Evolutionary conservation across 2,888 invertebrate species (phyloP), one percentile per base, ranked within the genome.

Genomic region (Hyposoter didymator): DNA sequence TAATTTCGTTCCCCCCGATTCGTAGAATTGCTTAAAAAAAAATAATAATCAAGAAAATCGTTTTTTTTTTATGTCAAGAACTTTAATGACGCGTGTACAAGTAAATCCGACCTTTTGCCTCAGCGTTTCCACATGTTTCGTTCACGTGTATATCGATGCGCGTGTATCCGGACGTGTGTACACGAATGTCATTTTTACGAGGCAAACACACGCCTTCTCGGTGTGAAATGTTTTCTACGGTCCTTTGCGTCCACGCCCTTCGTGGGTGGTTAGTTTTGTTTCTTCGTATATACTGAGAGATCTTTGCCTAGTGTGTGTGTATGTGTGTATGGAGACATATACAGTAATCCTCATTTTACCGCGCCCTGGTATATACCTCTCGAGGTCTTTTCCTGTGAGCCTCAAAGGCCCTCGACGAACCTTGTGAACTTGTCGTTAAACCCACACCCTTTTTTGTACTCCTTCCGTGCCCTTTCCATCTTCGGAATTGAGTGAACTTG

Each of bases 171-270:
- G 10, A 52, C 43, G 45, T 69, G 55, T 75, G 12, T 66, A 39
- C 43, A 59, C 76, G 39, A 47, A 81, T 78, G 86, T 43, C 75
- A 75, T 78, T 64, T 86, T 84, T 84, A 86, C 66, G 85, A 84
- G 35, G 55, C 78, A 85, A 81, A 82, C 80, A 86, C 80, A 81
- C 83, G 83, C 85, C 82, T 84, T 78, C 64, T 45, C 70, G 66
- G 83, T 84, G 85, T 86, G 81, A 84, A 86, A 86, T 84, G 80
- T 86, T 86, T 86, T 86, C 74, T 76, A 81, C 81, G 75, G 74
- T 86, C 84, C 83, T 74, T 78, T 75, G 45, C 47, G 52, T 80
- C 64, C 80, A 84, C 85, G 85, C 85, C 85, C 84, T 86, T 84
- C 84, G 84, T 81, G 84, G 85, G 81, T 86, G 78, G 85, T 84